Base-by-base conservation (phyloP, 2,888 invertebrate genomes). In the Xanthorhoe spadicearia region DNA sequence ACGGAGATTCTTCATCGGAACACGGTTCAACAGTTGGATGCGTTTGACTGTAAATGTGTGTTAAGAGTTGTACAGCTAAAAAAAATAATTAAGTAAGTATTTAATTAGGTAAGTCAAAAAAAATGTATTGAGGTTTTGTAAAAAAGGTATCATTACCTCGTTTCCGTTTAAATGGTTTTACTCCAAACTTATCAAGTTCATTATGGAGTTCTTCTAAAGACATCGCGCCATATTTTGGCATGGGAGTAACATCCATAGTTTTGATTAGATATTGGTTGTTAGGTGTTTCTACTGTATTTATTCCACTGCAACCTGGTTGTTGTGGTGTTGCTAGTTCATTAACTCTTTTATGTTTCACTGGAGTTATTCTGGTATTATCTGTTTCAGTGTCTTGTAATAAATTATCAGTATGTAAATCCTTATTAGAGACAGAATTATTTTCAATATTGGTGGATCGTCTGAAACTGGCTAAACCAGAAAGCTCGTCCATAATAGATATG, bases 11-110 rank as follows among this genome's bases (percentile, higher is more conserved):
- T 15, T 86, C 84, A 0, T 74, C 71, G 17, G 77, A 71, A 48
- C 71, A 74, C 9, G 78, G 69, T 69, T 90, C 87, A 28, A 95
- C 82, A 15, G 94, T 76, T 15, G 96, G 96, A 91, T 96, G 96
- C 0, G 95, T 95, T 80, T 95, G 94, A 73, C 95, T 94, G 79
- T 96, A 96, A 43, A 96, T 90, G 74, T 95, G 94, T 63, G 95
- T 95, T 51, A 96, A 82, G 55, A 96, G 86, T 85, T 95, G 94
- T 38, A 95, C 89, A 0, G 95, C 96, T 87, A 84, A 43, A 19
- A 15, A 9, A n/a, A 52, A 38, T 66, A n/a, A 49, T n/a, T n/a
- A n/a, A n/a, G n/a, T n/a, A 18, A n/a, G 35, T 1, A 8, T 38
- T 10, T 10, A 38, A 1, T 10, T 1, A 10, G 13, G 10, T 1